A percentile compares a stretch with the other conserved stretches of the same genome.
These are phyloP conservation scores for Mus pahari DNA, from an alignment of 2,113 vertebrate species.

Conservation along the genomic window DNA sequence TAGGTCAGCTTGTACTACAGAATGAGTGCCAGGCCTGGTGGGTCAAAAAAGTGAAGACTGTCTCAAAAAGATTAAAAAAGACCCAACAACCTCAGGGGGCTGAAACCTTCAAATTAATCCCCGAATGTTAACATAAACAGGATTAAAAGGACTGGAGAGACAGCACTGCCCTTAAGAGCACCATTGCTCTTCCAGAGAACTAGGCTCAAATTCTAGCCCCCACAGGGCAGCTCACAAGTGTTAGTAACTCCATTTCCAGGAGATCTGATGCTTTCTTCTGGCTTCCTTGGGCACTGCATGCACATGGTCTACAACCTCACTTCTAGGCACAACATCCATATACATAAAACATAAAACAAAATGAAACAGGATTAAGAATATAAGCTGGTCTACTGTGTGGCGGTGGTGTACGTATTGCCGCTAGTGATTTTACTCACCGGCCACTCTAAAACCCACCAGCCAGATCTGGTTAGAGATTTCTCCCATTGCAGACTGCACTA, in stretches of 20 bases:
- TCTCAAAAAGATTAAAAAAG: background rate
- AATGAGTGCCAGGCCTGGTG: background rate
- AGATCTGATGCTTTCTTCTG: background rate
- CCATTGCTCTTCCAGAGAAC: background rate
- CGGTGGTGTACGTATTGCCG: background rate
- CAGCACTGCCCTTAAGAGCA: background rate
- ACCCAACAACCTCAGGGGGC: background rate
- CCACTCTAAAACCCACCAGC: background rate
- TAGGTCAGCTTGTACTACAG: background rate
- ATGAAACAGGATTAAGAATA: background rate
- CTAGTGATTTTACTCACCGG: background rate
- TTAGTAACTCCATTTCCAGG: background rate
- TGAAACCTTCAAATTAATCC: conserved; percentile 32
- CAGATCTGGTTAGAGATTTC: background rate
- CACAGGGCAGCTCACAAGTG: background rate
- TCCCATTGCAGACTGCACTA: background rate
- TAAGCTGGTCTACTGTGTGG: background rate
- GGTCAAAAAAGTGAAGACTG: background rate
- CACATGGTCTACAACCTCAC: no score
- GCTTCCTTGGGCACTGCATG: background rate
- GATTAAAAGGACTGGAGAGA: background rate
- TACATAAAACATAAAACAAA: background rate
- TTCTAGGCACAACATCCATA: background rate
- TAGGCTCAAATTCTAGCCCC: no score
- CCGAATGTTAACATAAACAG: background rate